Base-by-base conservation (phyloP, 2,797 vertebrate genomes). In the Loriculus beryllinus region DNA sequence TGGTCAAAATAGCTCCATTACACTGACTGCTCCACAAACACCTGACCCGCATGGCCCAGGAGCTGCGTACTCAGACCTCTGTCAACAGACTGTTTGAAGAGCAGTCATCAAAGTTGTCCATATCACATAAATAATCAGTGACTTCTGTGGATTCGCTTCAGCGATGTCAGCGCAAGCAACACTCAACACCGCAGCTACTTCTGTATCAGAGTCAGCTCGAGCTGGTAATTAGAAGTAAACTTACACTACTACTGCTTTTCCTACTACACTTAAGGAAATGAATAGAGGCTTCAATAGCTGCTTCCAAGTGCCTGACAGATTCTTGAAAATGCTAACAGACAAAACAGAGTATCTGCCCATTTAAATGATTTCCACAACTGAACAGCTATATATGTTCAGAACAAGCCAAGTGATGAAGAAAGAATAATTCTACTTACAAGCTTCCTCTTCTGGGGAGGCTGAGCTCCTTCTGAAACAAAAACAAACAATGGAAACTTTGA, bases 401-500 rank as follows among this genome's bases (percentile, higher is more conserved):
- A 79, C 59, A 81, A 95, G 81, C 7, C n/a, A 78, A 83, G 11
- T 10, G 43, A 77, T 39, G 43, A 91, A 86, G 47, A 67, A 85
- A 60, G 56, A 84, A 69, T 23, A 56, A 77, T 52, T 48, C 76
- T 97, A 98, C 98, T 98, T 97, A 98, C 98, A 98, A 98, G 83
- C 98, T 98, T 97, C 98, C 98, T 98, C 98, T 98, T 97, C 98
- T 97, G 90, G 98, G 98, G 92, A 98, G 98, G 88, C 98, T 98
- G 91, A 98, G 97, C 76, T 98, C 98, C 90, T 98, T 98, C 98
- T 98, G 97, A 75, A 84, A 96, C 91, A 91, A 62, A 96, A 95
- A 96, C 94, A 2, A 56, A 49, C 3, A 85, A 52, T 16, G 12
- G 94, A 85, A 96, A 82, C 7, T 7, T 65, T 76, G 80, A 88